These are phyloP conservation scores for Spea multiplicata DNA, from an alignment of 2,113 vertebrate species.

Conservation along the genomic window DNA sequence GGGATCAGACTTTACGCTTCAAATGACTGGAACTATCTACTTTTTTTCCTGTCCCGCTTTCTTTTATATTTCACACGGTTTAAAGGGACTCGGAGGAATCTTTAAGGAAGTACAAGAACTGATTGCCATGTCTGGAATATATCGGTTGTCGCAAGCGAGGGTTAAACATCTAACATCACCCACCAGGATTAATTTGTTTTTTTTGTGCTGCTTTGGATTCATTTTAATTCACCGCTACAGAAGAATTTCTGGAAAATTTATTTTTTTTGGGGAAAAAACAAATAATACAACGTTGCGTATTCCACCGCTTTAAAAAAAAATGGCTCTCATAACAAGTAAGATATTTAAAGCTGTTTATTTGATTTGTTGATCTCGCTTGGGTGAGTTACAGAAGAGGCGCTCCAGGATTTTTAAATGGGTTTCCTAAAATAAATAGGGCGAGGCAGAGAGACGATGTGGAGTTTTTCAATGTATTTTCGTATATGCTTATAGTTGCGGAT, in stretches of 20 bases:
- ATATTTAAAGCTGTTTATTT: slow-evolving; percentile 53
- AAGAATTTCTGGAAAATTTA: slow-evolving; percentile 63
- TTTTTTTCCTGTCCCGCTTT: slow-evolving; percentile 36
- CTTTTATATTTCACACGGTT: slow-evolving; percentile 42
- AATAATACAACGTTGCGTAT: background rate
- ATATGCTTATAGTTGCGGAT: slow-evolving; percentile 38
- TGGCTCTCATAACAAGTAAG: slow-evolving; percentile 78
- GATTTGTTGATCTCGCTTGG: slow-evolving; percentile 43
- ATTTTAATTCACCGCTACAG: slow-evolving; percentile 62
- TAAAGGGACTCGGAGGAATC: slow-evolving; percentile 52
- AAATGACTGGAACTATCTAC: slow-evolving; percentile 48
- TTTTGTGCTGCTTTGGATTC: slow-evolving; percentile 62
- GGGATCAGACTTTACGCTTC: slow-evolving; percentile 48
- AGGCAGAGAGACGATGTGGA: slow-evolving; percentile 58
- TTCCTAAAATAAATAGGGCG: slow-evolving; percentile 54
- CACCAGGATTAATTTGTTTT: slow-evolving; percentile 62
- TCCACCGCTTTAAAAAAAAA: slow-evolving; percentile 66
- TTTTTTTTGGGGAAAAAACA: slow-evolving; percentile 7
- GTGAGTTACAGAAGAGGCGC: slow-evolving; percentile 27
- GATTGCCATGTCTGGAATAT: slow-evolving; percentile 60
- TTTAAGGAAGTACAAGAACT: slow-evolving; percentile 52
- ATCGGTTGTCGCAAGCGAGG: slow-evolving; percentile 55
- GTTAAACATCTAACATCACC: slow-evolving; percentile 59
- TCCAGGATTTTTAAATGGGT: slow-evolving; percentile 46
- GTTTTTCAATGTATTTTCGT: slow-evolving; percentile 52